Evolutionary conservation across 2,888 invertebrate genomes (phyloP).

Genomic region (Nemurella pictetii): DNA sequence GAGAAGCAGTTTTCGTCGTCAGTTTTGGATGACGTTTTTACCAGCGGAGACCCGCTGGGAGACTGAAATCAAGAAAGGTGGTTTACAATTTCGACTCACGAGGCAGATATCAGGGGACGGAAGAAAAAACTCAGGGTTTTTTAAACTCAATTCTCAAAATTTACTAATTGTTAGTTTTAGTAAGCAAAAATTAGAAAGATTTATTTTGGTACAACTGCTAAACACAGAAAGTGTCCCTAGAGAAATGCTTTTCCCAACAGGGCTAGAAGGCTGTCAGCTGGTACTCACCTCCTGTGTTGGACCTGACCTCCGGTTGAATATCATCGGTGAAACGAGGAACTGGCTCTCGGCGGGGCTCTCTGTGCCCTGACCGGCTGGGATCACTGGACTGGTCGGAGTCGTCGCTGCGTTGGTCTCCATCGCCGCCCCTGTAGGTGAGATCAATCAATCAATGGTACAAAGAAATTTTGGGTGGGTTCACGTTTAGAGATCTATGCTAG

Average conservation of each 20-base stretch:
- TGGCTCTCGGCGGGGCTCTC: neutral
- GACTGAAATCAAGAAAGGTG: slow-evolving; percentile 3
- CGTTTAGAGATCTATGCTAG: neutral
- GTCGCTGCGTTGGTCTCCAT: neutral
- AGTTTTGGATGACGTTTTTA: neutral
- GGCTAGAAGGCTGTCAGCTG: no score
- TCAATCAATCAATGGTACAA: neutral
- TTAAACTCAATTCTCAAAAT: no score
- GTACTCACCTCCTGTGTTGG: neutral
- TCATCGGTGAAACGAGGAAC: neutral
- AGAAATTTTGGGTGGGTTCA: neutral
- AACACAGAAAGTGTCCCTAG: no score
- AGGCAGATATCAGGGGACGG: no score
- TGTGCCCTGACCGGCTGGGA: neutral
- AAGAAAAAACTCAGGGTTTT: no score
- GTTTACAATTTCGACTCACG: neutral
- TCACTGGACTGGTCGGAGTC: neutral
- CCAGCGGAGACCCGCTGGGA: neutral
- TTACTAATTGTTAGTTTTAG: no score
- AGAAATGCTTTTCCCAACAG: no score
- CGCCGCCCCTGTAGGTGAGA: neutral
- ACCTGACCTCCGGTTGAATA: neutral
- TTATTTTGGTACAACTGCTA: no score
- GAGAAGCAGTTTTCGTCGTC: neutral
- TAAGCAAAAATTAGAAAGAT: no score